These are phyloP conservation scores for Chroicocephalus ridibundus DNA, from an alignment of 2,113 vertebrate genomes.

Conservation along the genomic window DNA sequence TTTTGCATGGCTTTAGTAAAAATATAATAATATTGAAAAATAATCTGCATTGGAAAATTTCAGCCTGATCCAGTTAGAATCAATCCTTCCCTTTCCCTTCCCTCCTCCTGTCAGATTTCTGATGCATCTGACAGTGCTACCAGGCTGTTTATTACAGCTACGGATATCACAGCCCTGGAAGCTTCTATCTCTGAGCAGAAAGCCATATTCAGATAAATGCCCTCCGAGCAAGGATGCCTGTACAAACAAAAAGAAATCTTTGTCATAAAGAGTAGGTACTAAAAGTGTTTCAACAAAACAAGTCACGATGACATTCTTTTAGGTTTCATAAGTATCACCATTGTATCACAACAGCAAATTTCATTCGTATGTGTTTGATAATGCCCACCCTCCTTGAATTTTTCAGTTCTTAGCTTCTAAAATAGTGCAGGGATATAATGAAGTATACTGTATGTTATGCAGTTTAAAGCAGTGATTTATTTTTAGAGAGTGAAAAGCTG, in stretches of 20 bases:
- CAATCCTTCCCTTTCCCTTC: not conserved
- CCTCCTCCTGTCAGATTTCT: not conserved
- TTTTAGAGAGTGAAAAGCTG: not conserved
- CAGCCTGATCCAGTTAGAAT: not conserved
- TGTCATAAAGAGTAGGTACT: not conserved
- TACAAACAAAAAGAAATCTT: conserved; percentile 1
- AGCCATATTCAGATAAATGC: not conserved
- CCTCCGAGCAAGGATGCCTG: not conserved
- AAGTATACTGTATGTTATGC: not conserved
- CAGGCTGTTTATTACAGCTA: not conserved
- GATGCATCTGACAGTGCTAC: not conserved
- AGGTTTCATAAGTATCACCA: not conserved
- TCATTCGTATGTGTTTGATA: not conserved
- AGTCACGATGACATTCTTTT: not conserved
- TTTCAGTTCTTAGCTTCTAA: not conserved
- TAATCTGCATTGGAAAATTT: not conserved
- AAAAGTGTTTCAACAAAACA: conserved; percentile 7
- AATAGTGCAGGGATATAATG: not conserved
- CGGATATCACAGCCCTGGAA: not conserved
- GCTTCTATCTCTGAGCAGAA: not conserved
- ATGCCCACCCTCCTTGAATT: not conserved
- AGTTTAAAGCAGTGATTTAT: not conserved
- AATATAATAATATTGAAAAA: conserved; percentile 16
- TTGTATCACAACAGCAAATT: not conserved
- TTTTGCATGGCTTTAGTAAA: not conserved